Evolutionary conservation across 2,113 vertebrate species (phyloP).

Genomic region (Zosterops hypoxanthus): DNA sequence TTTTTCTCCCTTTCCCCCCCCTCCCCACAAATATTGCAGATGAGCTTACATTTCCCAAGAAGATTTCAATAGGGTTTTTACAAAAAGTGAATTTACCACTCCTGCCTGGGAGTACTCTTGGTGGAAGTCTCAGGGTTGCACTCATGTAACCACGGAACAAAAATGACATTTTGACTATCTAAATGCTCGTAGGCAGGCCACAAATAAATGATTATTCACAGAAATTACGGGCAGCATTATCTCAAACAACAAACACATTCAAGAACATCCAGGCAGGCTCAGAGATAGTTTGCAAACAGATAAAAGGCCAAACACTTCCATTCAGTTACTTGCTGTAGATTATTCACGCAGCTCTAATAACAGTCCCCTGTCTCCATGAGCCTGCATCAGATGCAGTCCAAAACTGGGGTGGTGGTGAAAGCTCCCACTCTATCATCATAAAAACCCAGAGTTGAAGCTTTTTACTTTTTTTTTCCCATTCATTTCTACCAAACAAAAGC

Average conservation of each 20-base stretch:
- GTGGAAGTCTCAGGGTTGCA: conserved; percentile 8
- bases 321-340: conserved; percentile 36
- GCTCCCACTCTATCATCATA: not conserved
- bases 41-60: not conserved
- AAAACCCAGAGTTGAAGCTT: not conserved
- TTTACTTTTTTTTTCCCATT: not conserved
- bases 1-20: not conserved
- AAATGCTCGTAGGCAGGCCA: not conserved
- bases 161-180: conserved; percentile 45
- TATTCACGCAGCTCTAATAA: conserved; percentile 36
- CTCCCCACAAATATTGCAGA: not conserved
- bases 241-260: conserved; percentile 55
- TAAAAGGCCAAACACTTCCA: conserved; percentile 18
- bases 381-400: conserved; percentile 11
- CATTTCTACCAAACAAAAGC: conserved; percentile 8
- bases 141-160: not conserved
- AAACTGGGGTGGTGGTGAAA: conserved; percentile 20
- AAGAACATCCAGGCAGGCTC: conserved; percentile 26
- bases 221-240: conserved; percentile 30
- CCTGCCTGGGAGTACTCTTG: not conserved
- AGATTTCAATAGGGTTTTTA: not conserved
- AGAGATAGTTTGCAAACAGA: conserved; percentile 42
- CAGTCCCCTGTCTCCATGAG: conserved; percentile 22
- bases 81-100: not conserved
- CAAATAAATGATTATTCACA: conserved; percentile 48